Percentiles rank a stretch among this genome's conserved stretches.
Evolutionary conservation across 2,888 invertebrate genomes (phyloP).

Genomic region (Yponomeuta sedellus): DNA sequence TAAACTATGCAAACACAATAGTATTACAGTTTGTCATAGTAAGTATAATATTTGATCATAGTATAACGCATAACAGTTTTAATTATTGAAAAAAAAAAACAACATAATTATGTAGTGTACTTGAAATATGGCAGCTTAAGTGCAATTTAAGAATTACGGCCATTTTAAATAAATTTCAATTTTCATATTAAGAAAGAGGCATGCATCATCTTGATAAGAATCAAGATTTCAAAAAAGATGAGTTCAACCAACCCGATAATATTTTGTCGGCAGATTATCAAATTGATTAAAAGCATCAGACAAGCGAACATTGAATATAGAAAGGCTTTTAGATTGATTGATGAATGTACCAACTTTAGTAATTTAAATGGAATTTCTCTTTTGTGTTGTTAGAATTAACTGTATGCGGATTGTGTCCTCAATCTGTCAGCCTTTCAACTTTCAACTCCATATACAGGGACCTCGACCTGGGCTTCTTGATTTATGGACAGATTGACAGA

Average conservation of each 20-base stretch:
- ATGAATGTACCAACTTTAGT: background rate
- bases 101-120: too few relatives aligned
- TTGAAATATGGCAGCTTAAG: too few relatives aligned
- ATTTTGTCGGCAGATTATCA: background rate
- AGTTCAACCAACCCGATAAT: background rate
- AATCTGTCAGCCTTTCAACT: constrained; percentile 29
- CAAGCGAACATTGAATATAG: background rate
- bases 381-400: background rate
- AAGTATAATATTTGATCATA: too few relatives aligned
- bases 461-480: constrained; percentile 28
- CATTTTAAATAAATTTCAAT: too few relatives aligned
- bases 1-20: too few relatives aligned
- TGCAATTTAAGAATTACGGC: too few relatives aligned
- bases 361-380: background rate
- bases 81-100: too few relatives aligned
- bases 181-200: too few relatives aligned
- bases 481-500: constrained; percentile 33
- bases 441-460: background rate
- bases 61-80: too few relatives aligned
- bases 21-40: too few relatives aligned
- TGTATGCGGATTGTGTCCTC: constrained; percentile 33
- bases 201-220: background rate
- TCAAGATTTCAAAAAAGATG: background rate
- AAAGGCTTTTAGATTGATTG: background rate
- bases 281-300: background rate